Evolutionary conservation across 2,797 vertebrate genomes (phyloP).

Genomic region (Paedocypris micromegethes): DNA sequence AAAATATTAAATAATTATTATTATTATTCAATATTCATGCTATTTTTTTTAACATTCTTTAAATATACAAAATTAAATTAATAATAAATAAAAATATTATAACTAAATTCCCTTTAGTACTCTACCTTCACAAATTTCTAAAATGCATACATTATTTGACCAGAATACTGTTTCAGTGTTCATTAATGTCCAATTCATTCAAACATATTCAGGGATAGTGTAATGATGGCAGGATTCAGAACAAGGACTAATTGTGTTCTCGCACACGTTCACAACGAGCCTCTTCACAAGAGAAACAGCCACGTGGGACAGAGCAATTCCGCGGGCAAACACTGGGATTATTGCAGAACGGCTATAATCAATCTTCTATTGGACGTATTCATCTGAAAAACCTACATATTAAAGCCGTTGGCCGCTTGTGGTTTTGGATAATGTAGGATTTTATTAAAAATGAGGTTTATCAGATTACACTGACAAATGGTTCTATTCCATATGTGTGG

Average conservation of each 20-base stretch:
- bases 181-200: too few species aligned
- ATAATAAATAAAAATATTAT: too few species aligned
- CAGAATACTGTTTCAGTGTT: too few species aligned
- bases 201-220: neutral
- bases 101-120: too few species aligned
- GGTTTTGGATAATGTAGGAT: constrained; percentile 18
- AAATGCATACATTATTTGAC: too few species aligned
- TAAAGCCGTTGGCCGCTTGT: constrained; percentile 35
- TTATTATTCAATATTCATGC: too few species aligned
- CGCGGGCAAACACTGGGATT: constrained; percentile 24
- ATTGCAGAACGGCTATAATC: constrained; percentile 48
- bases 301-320: constrained; percentile 21
- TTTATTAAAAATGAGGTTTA: constrained; percentile 18
- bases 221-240: constrained; percentile 51
- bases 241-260: constrained; percentile 52
- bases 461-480: constrained; percentile 25
- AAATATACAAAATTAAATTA: too few species aligned
- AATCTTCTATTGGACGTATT: constrained; percentile 54
- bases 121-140: too few species aligned
- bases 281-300: constrained; percentile 30
- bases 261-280: constrained; percentile 21
- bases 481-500: neutral
- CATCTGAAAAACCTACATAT: constrained; percentile 53
- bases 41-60: too few species aligned
- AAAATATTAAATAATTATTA: too few species aligned